These are phyloP conservation scores for Frieseomelitta varia DNA, from an alignment of 1,140 invertebrate species.

Conservation along the genomic window DNA sequence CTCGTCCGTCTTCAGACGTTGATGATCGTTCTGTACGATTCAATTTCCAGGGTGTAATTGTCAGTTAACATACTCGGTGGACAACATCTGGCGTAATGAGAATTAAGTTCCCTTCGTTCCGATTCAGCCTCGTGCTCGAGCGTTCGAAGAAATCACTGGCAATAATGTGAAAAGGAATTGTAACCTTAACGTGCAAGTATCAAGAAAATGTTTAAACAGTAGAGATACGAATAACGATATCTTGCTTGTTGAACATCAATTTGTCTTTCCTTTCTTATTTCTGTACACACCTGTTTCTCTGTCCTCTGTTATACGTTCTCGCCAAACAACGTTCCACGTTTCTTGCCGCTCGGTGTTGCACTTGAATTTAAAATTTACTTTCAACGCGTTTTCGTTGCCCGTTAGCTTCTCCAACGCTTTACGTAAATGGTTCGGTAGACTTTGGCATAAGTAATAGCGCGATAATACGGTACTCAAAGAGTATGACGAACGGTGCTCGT, in stretches of 20 bases:
- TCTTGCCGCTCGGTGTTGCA: no score
- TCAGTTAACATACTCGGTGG: neutral
- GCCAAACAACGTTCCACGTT: neutral
- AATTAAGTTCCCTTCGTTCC: neutral
- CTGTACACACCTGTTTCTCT: no score
- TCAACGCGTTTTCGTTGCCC: neutral
- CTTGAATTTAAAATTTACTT: slow-evolving; percentile 2
- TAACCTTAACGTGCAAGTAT: no score
- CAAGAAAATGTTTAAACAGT: no score
- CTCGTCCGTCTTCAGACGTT: neutral
- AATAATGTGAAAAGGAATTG: no score
- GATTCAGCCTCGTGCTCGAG: neutral
- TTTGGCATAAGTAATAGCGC: neutral
- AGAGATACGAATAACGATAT: no score
- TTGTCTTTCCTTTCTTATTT: neutral
- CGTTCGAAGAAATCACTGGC: neutral
- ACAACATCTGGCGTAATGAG: neutral
- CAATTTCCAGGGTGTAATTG: neutral
- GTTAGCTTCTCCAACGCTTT: neutral
- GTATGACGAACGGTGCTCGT: neutral
- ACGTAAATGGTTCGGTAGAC: neutral
- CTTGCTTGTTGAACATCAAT: no score
- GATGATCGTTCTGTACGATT: neutral
- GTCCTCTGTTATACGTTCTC: no score
- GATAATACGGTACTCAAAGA: neutral